Conservation (phyloP, 2,113 vertebrate genomes). For the Vulpes ferrilata region DNA sequence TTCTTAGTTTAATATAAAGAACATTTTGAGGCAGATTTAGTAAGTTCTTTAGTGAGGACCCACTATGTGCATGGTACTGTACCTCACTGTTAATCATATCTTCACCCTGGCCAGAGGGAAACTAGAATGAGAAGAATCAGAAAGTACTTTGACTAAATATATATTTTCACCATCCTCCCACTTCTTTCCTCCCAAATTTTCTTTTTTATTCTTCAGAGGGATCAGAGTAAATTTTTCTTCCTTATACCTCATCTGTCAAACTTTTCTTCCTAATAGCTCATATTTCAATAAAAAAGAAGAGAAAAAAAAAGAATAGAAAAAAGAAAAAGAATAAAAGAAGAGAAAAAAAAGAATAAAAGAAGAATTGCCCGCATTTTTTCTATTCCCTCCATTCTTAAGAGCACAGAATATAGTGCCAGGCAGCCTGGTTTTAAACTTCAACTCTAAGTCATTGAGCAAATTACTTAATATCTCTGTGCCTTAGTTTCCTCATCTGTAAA, state of each 20-base stretch:
- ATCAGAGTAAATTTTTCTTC: background rate
- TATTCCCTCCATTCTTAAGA: background rate
- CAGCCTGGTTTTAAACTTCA: background rate
- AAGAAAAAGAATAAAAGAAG: background rate
- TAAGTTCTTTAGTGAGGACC: background rate
- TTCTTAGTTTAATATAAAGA: conserved; percentile 14
- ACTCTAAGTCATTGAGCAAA: background rate
- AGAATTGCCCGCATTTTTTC: background rate
- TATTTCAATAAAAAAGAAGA: background rate
- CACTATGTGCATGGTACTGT: background rate
- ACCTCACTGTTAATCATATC: background rate
- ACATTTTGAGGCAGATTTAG: background rate
- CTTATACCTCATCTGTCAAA: background rate
- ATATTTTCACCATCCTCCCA: background rate
- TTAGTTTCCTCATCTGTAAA: conserved; percentile 28
- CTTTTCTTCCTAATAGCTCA: background rate
- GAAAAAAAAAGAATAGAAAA: background rate
- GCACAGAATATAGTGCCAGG: background rate
- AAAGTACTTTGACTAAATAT: background rate
- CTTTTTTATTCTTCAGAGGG: conserved; percentile 9
- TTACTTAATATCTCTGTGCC: background rate
- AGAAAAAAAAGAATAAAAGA: background rate
- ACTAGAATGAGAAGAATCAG: background rate
- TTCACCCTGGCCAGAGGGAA: background rate
- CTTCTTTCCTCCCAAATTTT: background rate